Evolutionary conservation across 2,113 vertebrate genomes (phyloP), one percentile per base, ranked within the genome.

Genomic region (Terrapene triunguis): DNA sequence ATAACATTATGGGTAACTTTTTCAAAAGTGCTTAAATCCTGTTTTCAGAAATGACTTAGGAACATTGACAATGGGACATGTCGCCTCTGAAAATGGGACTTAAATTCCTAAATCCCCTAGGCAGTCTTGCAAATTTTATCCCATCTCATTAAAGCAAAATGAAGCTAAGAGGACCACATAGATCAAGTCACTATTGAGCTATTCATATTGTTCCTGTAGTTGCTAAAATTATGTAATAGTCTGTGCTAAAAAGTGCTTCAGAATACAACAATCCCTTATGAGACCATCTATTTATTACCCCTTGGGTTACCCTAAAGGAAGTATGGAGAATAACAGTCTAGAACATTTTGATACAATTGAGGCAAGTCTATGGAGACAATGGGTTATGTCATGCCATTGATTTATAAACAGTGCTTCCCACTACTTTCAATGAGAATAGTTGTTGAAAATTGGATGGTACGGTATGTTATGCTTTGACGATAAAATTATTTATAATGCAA

Each of bases 211-310:
- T 65, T 65, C 13, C 14, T 19, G 62, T 65, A 65, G 32, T 65
- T 35, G 62, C 32, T 35, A 35, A 65, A 95, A 82, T 82, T 5
- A 35, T 80, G 19, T 78, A 89, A 80, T 90, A 24, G 8, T 1
- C 1, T 16, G 8, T 29, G 83, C 53, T 85, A 47, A 55, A 55
- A 17, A 50, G 29, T n/a, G 10, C 80, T 89, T 94, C 69, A 59
- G 55, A 85, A 82, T 83, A 24, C 0, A 1, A 1, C 72, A 13
- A 16, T 29, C 87, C 53, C 10, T 2, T 53, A 0, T 81, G 9
- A 25, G 35, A n/a, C 62, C 32, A 65, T 32, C 62, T 19, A 16
- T 65, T 65, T 65, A 65, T 65, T 16, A 65, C 62, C 8, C 21
- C 35, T 74, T 38, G 10, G 19, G 22, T 42, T 74, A 42, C 22